Evolutionary conservation across 2,113 vertebrate genomes (phyloP).

Genomic region (Mobula birostris): DNA sequence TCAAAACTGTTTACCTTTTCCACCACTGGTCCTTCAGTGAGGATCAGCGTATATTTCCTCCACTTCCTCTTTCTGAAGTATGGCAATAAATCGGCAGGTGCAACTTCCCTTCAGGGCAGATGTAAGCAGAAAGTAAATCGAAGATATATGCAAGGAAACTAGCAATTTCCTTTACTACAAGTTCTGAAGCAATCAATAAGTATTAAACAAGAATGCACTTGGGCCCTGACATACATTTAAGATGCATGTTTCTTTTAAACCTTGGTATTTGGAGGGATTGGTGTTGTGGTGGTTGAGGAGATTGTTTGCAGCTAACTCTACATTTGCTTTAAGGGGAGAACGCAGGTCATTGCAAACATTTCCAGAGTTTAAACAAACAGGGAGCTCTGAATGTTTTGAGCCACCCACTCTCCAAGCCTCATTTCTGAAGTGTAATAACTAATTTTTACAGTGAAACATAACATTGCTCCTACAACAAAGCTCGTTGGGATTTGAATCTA

Average conservation of each 20-base stretch:
- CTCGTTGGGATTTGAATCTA: constrained; percentile 9
- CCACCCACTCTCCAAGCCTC: not conserved
- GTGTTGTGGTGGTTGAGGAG: not conserved
- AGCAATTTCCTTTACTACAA: not conserved
- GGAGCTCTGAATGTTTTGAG: not conserved
- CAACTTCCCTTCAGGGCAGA: not conserved
- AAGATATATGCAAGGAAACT: not conserved
- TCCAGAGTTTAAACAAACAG: not conserved
- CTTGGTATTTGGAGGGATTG: not conserved
- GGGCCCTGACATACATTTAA: not conserved
- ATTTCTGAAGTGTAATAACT: not conserved
- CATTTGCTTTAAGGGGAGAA: not conserved
- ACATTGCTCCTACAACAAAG: not conserved
- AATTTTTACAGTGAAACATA: not conserved
- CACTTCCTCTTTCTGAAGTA: too few species aligned
- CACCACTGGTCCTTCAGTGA: too few species aligned
- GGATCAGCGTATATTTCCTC: too few species aligned
- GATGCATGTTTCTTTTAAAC: not conserved
- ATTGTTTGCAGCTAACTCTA: not conserved
- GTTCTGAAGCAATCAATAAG: not conserved
- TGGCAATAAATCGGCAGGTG: not conserved
- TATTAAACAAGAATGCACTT: not conserved
- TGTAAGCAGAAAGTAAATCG: constrained; percentile 3
- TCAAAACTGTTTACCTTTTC: too few species aligned
- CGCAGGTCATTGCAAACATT: not conserved